Evolutionary conservation across 2,888 invertebrate genomes (phyloP).

Genomic region (Hemicrepidius hirtus): DNA sequence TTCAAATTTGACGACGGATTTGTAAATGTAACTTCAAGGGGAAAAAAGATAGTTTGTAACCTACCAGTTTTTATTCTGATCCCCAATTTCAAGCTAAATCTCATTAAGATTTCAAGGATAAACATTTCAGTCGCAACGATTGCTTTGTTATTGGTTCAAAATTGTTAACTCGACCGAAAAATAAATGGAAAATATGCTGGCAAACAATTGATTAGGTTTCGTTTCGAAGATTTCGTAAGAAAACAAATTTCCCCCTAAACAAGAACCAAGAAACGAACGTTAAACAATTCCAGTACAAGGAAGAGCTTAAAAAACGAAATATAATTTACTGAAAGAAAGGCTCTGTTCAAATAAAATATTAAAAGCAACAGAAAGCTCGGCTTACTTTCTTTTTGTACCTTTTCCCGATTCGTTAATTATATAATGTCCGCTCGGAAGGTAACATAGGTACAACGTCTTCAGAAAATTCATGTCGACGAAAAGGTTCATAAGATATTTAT

Average conservation of each 20-base stretch:
- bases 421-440: not conserved
- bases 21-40: constrained; percentile 4
- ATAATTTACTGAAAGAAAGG: not conserved
- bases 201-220: too few species aligned
- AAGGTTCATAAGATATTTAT: too few species aligned
- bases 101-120: too few species aligned
- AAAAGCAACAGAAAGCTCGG: not conserved
- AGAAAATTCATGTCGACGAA: too few species aligned
- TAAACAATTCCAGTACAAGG: not conserved
- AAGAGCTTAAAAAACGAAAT: not conserved
- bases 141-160: too few species aligned
- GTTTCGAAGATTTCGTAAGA: too few species aligned
- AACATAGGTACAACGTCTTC: not conserved
- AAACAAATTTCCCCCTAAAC: too few species aligned
- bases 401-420: constrained; percentile 6
- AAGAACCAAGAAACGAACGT: not conserved
- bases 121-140: too few species aligned
- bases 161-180: too few species aligned
- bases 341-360: constrained; percentile 2
- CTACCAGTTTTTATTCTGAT: too few species aligned
- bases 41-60: not conserved
- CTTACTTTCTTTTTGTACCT: not conserved
- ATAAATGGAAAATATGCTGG: too few species aligned
- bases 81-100: too few species aligned
- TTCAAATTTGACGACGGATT: not conserved